A percentile compares a stretch with the other conserved stretches of the same genome.
Evolutionary conservation across 2,113 vertebrate genomes (phyloP).

Genomic region (Stictonetta naevosa): DNA sequence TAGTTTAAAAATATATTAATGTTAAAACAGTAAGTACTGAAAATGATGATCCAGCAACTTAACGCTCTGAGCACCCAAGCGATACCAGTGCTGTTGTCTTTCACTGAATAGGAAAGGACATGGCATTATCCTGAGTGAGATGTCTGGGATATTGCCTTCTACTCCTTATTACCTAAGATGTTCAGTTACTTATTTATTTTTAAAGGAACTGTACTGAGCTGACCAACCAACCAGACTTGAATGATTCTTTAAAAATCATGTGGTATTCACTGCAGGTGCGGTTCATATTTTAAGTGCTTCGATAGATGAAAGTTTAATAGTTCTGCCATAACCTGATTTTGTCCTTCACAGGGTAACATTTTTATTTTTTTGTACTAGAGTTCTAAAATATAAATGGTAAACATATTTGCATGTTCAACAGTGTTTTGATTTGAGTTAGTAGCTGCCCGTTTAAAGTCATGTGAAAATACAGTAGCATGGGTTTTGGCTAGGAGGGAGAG

Average conservation of each 20-base stretch:
- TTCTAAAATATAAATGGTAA: neutral
- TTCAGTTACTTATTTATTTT: neutral
- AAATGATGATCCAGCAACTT: neutral
- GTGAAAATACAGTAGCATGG: neutral
- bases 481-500: neutral
- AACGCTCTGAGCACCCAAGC: neutral
- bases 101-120: neutral
- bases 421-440: neutral
- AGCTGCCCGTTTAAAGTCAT: neutral
- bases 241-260: neutral
- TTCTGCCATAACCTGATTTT: neutral
- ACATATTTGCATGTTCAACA: neutral
- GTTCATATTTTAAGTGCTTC: neutral
- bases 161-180: neutral
- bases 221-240: neutral
- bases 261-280: neutral
- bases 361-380: neutral
- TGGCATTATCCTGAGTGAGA: neutral
- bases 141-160: neutral
- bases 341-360: neutral
- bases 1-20: neutral
- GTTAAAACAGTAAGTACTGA: neutral
- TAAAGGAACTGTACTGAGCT: neutral
- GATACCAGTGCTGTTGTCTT: neutral
- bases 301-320: neutral